Evolutionary conservation across 2,113 vertebrate species (phyloP), one percentile per base, ranked within the genome.

Genomic region (Dipodomys ordii): DNA sequence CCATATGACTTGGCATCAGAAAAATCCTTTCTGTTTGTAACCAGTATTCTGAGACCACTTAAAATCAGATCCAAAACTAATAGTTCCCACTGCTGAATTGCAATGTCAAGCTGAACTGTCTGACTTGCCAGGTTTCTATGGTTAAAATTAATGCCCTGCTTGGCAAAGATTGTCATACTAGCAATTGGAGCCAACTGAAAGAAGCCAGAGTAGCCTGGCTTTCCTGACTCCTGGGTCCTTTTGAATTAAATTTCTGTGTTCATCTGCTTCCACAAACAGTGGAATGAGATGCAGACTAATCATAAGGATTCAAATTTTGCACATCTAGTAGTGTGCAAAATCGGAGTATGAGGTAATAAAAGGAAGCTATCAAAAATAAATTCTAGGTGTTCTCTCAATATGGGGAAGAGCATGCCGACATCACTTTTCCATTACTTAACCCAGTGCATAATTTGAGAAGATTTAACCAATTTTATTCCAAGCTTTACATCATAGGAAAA

Each of bases 31-130:
- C 93, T 96, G 92, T 97, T 92, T 92, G 79, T 96, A 96, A 97
- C 92, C 57, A 30, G 96, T 96, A 95, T 94, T 97, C 95, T 53
- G 97, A 97, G 97, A 97, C 97, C 94, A 96, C 97, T 97, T 96
- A 96, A 96, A 97, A 97, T 96, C 94, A 96, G 95, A 96, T 97
- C 97, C 97, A 97, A 96, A 97, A 94, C 97, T 96, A 97, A 97
- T 95, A 96, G 95, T 97, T 94, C 94, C 95, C 97, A 96, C 92
- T 92, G 95, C 93, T 97, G 96, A 96, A 97, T 94, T 94, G 96
- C 94, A 94, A 72, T 57, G 67, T 95, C 94, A 96, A 96, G 92
- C 96, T 76, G 95, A 97, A 97, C 77, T 87, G 90, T 86, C 88
- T 53, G 69, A 86, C 90, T 94, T 97, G 96, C 96, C 97, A 97